Evolutionary conservation across 2,113 vertebrate species (phyloP).

Genomic region (Natator depressus): DNA sequence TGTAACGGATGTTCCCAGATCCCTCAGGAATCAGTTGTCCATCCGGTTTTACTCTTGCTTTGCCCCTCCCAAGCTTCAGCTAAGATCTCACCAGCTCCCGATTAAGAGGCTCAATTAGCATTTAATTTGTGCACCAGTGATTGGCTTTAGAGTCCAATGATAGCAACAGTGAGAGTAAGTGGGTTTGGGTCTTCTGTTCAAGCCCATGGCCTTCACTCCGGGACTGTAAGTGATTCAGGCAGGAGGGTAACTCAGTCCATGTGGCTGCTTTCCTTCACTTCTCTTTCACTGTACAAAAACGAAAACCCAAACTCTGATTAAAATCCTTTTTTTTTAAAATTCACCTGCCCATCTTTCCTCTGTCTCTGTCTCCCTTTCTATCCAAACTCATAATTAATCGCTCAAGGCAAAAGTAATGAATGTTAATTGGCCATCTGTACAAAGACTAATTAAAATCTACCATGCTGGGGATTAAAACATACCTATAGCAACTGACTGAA

Average conservation of each 20-base stretch:
- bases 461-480: slow-evolving; percentile 90
- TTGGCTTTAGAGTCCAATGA: neutral
- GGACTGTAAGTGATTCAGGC: neutral
- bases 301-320: slow-evolving; percentile 79
- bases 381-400: slow-evolving; percentile 91
- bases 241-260: fast-evolving
- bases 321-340: slow-evolving; percentile 70
- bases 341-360: slow-evolving; percentile 85
- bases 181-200: neutral
- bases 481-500: slow-evolving; percentile 86
- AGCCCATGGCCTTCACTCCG: fast-evolving
- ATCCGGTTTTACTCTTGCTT: neutral
- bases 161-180: neutral
- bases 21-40: neutral
- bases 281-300: slow-evolving; percentile 49
- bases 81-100: neutral
- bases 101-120: neutral
- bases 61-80: neutral
- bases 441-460: slow-evolving; percentile 94
- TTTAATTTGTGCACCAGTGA: neutral
- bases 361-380: slow-evolving; percentile 83
- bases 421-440: slow-evolving; percentile 94
- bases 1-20: neutral
- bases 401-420: slow-evolving; percentile 92
- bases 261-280: neutral